Evolutionary conservation across 2,113 vertebrate species (phyloP).

Genomic region (Natator depressus): DNA sequence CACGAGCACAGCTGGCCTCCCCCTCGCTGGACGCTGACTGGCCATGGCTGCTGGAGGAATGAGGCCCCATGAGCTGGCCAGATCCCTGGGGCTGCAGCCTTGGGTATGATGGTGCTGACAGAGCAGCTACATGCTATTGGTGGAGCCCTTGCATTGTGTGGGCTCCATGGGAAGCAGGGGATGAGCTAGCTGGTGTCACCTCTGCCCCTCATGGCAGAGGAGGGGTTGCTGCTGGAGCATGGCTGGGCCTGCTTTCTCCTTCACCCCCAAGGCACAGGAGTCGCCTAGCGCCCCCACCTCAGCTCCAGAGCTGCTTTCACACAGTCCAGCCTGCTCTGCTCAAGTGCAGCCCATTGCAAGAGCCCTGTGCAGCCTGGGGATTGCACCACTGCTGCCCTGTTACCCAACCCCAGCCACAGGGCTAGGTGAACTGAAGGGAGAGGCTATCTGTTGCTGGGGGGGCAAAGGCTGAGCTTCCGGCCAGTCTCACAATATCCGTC

Average conservation of each 20-base stretch:
- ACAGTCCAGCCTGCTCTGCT: accelerated
- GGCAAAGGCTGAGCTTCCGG: not conserved
- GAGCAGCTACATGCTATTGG: not conserved
- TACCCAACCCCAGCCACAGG: not conserved
- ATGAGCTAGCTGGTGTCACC: not conserved
- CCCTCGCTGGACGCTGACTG: not conserved
- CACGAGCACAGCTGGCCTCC: not conserved
- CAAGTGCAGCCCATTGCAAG: accelerated
- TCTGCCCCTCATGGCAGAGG: not conserved
- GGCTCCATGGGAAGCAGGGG: not conserved
- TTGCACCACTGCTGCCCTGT: not conserved
- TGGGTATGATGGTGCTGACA: not conserved
- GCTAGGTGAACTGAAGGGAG: accelerated
- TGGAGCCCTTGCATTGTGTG: not conserved
- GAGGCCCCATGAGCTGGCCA: not conserved
- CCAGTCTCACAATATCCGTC: not conserved
- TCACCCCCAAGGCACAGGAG: not conserved
- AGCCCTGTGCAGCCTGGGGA: accelerated
- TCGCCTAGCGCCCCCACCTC: too few species aligned
- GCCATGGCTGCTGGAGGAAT: not conserved
- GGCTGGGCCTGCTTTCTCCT: not conserved
- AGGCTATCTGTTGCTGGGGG: not conserved
- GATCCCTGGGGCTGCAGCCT: not conserved
- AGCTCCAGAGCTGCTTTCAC: not conserved
- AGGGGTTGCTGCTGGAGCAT: not conserved